Evolutionary conservation across 2,797 vertebrate species (phyloP).

Genomic region (Limosa lapponica): DNA sequence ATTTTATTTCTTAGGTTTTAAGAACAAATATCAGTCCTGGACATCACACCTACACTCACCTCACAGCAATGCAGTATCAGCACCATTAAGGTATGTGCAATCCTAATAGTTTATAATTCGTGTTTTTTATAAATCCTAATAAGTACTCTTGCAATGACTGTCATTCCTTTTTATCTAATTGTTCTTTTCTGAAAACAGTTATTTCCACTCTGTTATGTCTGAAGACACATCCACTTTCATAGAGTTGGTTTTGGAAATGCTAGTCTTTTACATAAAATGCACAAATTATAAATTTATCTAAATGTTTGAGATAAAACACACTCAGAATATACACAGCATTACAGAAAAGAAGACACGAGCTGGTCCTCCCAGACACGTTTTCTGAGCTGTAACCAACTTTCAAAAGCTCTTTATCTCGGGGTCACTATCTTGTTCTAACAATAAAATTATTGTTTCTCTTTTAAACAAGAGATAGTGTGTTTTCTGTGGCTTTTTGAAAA

Average conservation of each 20-base stretch:
- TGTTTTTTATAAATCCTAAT: neutral
- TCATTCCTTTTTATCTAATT: neutral
- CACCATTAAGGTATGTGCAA: neutral
- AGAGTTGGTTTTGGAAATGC: neutral
- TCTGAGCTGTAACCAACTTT: neutral
- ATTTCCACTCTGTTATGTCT: neutral
- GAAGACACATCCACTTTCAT: neutral
- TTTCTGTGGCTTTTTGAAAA: neutral
- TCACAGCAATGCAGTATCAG: neutral
- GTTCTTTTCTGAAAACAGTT: neutral
- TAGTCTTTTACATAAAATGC: neutral
- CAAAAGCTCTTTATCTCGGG: neutral
- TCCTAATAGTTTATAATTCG: neutral
- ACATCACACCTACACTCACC: neutral
- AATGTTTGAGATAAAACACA: neutral
- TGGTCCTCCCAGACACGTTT: neutral
- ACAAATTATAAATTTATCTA: neutral
- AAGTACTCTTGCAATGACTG: neutral
- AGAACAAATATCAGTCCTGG: neutral
- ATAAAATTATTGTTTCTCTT: constrained; percentile 23
- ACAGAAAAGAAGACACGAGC: neutral
- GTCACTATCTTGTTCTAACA: neutral
- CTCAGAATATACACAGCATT: neutral
- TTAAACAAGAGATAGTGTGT: neutral
- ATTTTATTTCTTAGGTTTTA: neutral